Base-by-base conservation (phyloP, 2,888 invertebrate genomes). In the Limnephilus rhombicus region DNA sequence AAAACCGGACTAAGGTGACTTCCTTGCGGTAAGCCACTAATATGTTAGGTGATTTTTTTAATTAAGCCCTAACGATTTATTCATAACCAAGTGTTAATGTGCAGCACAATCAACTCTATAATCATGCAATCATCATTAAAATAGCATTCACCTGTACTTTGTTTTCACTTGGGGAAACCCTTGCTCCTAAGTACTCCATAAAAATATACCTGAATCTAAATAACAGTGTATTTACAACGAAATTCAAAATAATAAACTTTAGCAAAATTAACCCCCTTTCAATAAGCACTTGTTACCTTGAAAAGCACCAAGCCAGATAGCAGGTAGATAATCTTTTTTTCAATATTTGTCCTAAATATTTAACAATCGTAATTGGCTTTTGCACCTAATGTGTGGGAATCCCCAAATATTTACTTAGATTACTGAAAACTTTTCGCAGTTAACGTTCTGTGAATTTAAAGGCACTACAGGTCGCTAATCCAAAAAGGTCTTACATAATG, bases 281-380 rank as follows among this genome's bases (percentile, higher is more conserved):
- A 41, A 37, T n/a, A 85, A 85, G n/a, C 85, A 85, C 45, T 24
- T 45, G 85, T 31, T 88, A 29, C 34, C 68, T 53, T 88, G 31
- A 88, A 88, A 29, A 31, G 29, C 11, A 13, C 31, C 34, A 31
- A 37, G 24, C 37, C 37, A 5, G n/a, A 31, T 31, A 3, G 31
- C 68, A 88, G 88, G 88, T 88, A 68, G 68, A 68, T 87, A 87
- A 53, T 4, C 88, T 31, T 45, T 31, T 1, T 45, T 31, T 15
- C 53, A 68, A 88, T 88, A 31, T 88, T 88, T 88, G 88, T 5
- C 15, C 88, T 88, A 68, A 53, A 34, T 87, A 31, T 87, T 85
- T 45, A 31, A 88, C 68, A 88, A 68, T 18, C 13, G 29, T 31
- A 80, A 68, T 53, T 68, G 45, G 15, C 18, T 45, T 86, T 29